Percentiles rank a stretch among this genome's conserved stretches.
Conservation (phyloP, 2,797 vertebrate species). For the Typhlichthys eigenmanni region DNA sequence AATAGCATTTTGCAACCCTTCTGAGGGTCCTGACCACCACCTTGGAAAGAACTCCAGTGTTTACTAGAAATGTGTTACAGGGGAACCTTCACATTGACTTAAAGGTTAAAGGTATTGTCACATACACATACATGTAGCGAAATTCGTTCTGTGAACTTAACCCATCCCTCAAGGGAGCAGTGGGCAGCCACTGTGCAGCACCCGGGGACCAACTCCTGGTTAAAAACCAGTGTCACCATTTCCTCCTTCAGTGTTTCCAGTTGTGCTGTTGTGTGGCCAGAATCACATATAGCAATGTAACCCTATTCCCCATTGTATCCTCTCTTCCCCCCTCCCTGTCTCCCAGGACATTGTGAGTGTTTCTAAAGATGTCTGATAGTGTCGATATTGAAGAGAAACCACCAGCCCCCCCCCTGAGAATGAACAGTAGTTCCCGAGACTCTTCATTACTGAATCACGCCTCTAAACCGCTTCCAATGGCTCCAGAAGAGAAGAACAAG, state of each 20-base stretch:
- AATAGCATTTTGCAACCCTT: no score
- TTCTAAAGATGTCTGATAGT: slow-evolving; percentile 97
- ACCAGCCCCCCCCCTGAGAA: slow-evolving; percentile 97
- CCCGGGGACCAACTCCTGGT: no score
- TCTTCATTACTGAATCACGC: slow-evolving; percentile 93
- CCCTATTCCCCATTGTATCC: slow-evolving; percentile 1
- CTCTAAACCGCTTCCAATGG: slow-evolving; percentile 98
- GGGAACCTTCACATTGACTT: no score
- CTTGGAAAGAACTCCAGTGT: no score
- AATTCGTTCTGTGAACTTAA: no score
- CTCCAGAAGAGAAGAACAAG: slow-evolving; percentile 99
- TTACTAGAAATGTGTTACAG: no score
- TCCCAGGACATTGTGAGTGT: slow-evolving; percentile 86
- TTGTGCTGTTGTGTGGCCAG: not conserved
- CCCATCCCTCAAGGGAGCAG: no score
- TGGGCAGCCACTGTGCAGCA: no score
- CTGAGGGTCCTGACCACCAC: no score
- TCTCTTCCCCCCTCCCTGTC: slow-evolving; percentile 21
- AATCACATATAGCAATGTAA: slow-evolving; percentile 1
- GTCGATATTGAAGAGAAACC: slow-evolving; percentile 98
- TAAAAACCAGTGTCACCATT: no score
- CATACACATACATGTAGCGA: no score
- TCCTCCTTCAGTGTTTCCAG: not conserved
- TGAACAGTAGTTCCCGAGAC: slow-evolving; percentile 98
- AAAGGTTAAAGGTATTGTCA: no score